Conservation (phyloP, 2,113 vertebrate species). For the Dasyprocta punctata region DNA sequence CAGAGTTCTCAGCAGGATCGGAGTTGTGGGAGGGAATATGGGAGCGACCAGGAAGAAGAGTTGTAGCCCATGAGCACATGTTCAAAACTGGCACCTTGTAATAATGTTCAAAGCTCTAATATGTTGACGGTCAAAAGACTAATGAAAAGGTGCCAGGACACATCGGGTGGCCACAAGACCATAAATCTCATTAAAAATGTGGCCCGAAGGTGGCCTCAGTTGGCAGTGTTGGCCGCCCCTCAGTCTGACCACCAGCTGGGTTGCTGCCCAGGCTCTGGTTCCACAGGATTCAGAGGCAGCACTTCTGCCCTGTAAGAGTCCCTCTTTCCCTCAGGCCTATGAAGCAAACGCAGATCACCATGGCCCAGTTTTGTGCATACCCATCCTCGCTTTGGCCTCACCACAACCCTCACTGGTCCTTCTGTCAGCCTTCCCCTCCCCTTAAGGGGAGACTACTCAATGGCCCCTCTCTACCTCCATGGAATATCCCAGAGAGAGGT, state of each 20-base stretch:
- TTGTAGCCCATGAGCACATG: background rate
- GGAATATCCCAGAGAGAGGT: background rate
- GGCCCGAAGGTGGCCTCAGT: background rate
- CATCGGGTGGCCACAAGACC: background rate
- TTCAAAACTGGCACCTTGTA: background rate
- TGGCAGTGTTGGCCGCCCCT: constrained; percentile 1
- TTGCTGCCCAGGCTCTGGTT: background rate
- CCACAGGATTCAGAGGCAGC: background rate
- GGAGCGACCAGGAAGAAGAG: background rate
- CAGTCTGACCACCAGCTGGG: constrained; percentile 30
- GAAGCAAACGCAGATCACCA: background rate
- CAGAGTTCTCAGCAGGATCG: background rate
- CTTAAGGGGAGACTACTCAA: background rate
- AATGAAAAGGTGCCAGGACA: background rate
- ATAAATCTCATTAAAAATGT: background rate
- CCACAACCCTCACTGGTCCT: background rate
- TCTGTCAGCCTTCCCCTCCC: background rate
- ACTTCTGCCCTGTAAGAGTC: background rate
- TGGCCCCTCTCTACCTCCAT: background rate
- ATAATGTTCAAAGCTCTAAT: background rate
- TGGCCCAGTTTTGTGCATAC: background rate
- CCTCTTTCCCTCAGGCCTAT: background rate
- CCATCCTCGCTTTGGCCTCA: background rate
- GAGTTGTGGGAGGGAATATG: rapidly evolving
- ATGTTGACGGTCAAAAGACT: background rate